Evolutionary conservation across 2,888 invertebrate genomes (phyloP), one percentile per base, ranked within the genome.

Genomic region (Minunthozetes semirufus): DNA sequence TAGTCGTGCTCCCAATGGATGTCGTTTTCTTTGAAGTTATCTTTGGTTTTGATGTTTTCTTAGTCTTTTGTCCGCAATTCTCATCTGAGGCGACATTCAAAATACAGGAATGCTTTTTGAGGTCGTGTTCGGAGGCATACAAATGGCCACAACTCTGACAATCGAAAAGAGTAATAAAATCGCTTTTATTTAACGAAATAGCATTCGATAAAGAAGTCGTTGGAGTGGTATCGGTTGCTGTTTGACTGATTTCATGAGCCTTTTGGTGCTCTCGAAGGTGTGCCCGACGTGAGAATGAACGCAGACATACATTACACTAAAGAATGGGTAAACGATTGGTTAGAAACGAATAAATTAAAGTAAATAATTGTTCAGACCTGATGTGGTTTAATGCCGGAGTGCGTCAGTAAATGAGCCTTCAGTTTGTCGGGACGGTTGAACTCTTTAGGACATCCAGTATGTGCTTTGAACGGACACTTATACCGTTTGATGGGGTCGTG

Each of bases 391-490:
- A 83, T 80, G 5, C 82, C 82, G 78, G 85, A 86, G 80, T 89
- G 89, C 50, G 86, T 86, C 76, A 87, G 85, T 29, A 89, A 82
- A 81, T 89, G 89, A 8, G 86, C 84, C 80, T 88, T 88, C 38
- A 89, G 80, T 79, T 85, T 85, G 80, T 85, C 85, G 75, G 86
- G 86, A 63, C 89, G 83, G 77, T 86, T 87, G 78, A 89, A 89
- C 80, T 88, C 88, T 81, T 87, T 87, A 76, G 83, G 85, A 80
- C 89, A 89, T 29, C 87, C 87, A 72, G 86, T 83, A 66, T 85
- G 84, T 25, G 85, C 84, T 79, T 84, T 86, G 79, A 87, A 89
- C 0, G 89, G 89, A 80, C 89, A 89, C 79, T 87, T 87, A 72
- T 86, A 86, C 79, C 86, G 83, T 80, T 88, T 88, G 53, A 85